phyloP scores from a whole-genome alignment of 2,797 vertebrate species.

The Malacoraja senta region DNA sequence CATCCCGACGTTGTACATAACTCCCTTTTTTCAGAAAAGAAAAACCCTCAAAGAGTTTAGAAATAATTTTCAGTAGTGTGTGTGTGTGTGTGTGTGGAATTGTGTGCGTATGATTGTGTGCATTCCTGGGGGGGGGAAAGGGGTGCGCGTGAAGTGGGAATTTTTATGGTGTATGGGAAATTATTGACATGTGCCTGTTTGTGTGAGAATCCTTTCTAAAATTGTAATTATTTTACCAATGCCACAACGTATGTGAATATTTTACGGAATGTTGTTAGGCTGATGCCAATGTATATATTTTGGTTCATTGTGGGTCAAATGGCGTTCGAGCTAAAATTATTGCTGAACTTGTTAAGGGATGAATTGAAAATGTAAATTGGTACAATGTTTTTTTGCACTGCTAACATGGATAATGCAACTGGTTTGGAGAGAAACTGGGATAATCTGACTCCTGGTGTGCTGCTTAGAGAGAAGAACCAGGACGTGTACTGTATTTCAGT shows the following conservation, averaged over 20 bases:
- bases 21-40: background rate
- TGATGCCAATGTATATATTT: constrained; percentile 49
- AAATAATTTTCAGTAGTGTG: background rate
- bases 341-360: constrained; percentile 40
- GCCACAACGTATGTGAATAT: constrained; percentile 57
- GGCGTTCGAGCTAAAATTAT: background rate
- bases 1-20: constrained; percentile 24
- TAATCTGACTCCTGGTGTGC: background rate
- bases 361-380: constrained; percentile 48
- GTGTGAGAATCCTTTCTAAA: constrained; percentile 41
- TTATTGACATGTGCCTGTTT: background rate
- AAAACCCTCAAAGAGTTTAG: background rate
- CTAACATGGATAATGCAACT: constrained; percentile 41
- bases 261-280: constrained; percentile 49
- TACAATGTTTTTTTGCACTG: constrained; percentile 48
- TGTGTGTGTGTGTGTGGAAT: background rate
- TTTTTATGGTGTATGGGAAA: background rate
- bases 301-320: constrained; percentile 42
- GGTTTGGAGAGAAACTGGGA: constrained; percentile 37
- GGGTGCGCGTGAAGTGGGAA: background rate
- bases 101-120: background rate
- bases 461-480: background rate
- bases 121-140: background rate
- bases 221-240: constrained; percentile 56
- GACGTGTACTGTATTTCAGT: too few species aligned